Conservation (phyloP, 2,113 vertebrate species). For the Vulpes ferrilata region DNA sequence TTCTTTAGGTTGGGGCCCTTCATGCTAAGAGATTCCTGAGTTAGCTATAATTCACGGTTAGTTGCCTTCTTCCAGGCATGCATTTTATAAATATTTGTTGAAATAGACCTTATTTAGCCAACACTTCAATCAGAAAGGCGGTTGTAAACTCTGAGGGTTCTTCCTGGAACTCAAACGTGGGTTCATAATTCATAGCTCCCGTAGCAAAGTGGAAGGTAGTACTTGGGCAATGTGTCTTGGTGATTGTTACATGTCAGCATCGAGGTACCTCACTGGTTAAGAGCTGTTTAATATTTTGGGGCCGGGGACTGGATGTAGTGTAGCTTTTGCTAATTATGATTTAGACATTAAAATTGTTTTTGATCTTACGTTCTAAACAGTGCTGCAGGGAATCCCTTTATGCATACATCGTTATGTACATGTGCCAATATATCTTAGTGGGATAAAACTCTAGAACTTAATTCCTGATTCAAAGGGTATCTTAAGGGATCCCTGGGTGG, state of each 20-base stretch:
- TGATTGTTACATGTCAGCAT: neutral
- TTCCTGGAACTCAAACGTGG: neutral
- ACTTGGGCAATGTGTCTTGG: neutral
- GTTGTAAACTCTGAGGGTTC: neutral
- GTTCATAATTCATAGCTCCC: neutral
- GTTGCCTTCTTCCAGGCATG: neutral
- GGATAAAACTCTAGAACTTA: neutral
- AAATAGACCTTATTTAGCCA: neutral
- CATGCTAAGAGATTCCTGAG: neutral
- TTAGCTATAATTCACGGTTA: neutral
- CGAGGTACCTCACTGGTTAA: neutral
- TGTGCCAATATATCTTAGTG: neutral
- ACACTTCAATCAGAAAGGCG: neutral
- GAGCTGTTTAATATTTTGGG: neutral
- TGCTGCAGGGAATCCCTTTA: neutral
- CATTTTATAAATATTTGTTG: neutral
- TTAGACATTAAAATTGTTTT: neutral
- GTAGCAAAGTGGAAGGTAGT: neutral
- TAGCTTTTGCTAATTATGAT: conserved; percentile 30
- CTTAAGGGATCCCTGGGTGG: too few relatives aligned
- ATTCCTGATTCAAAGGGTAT: neutral
- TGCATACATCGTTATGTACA: neutral
- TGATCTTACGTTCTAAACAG: neutral
- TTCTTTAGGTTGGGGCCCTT: neutral
- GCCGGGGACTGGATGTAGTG: neutral